phyloP scores from a whole-genome alignment of 2,113 vertebrate genomes.

The Chunga burmeisteri region DNA sequence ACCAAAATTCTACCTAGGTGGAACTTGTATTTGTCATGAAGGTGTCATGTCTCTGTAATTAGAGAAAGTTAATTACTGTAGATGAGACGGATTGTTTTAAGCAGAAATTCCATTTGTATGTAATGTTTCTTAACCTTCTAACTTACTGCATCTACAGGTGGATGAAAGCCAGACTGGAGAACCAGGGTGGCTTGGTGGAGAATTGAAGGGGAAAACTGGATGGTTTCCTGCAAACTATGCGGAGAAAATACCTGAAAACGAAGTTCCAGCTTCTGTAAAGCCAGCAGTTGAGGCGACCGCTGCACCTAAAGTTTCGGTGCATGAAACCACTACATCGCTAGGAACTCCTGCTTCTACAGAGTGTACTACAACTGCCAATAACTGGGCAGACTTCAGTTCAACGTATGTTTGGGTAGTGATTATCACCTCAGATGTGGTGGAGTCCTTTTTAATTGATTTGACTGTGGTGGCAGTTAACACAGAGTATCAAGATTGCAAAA shows the following conservation, averaged over 20 bases:
- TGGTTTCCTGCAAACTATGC: constrained; percentile 99
- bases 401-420: constrained; percentile 79
- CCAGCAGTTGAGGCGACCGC: constrained; percentile 48
- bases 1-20: neutral
- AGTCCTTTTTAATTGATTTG: neutral
- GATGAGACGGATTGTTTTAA: neutral
- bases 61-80: neutral
- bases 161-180: constrained; percentile 98
- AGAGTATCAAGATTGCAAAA: neutral
- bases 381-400: constrained; percentile 99
- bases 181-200: constrained; percentile 96
- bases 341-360: constrained; percentile 62
- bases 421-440: neutral
- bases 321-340: constrained; percentile 63
- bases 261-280: constrained; percentile 83
- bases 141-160: constrained; percentile 77
- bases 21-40: neutral
- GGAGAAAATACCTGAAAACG: constrained; percentile 90
- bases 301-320: constrained; percentile 75
- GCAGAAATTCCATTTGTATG: neutral
- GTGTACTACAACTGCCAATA: constrained; percentile 80
- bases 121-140: neutral
- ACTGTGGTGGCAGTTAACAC: neutral
- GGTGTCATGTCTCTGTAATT: neutral
- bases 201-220: constrained; percentile 92